Evolutionary conservation across 2,888 invertebrate genomes (phyloP).

Genomic region (Mythimna impura): DNA sequence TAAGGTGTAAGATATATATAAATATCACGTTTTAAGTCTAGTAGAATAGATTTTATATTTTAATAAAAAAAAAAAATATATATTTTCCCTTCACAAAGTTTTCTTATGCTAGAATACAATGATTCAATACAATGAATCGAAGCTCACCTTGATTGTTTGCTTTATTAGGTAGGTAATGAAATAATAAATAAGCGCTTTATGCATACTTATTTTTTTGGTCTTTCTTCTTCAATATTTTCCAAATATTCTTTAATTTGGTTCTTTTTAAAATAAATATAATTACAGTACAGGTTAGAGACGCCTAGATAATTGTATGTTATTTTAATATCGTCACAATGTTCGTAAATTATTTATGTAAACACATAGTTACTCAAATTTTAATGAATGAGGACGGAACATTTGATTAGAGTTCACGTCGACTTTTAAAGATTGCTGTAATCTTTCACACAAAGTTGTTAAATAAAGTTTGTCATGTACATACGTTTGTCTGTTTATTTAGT

Average conservation of each 20-base stretch:
- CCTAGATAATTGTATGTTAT: neutral
- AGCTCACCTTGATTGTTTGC: neutral
- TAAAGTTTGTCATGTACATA: neutral
- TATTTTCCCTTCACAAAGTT: too few species aligned
- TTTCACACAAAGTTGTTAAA: neutral
- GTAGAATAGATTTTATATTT: too few species aligned
- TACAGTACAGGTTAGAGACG: neutral
- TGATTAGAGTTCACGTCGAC: slow-evolving; percentile 19
- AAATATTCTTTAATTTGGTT: neutral
- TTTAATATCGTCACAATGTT: neutral
- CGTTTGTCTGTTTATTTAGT: slow-evolving; percentile 14
- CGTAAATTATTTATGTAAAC: slow-evolving; percentile 3
- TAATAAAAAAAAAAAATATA: too few species aligned
- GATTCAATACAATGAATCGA: neutral
- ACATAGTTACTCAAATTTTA: slow-evolving; percentile 8
- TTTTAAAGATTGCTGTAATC: neutral
- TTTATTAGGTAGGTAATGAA: neutral
- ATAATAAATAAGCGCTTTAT: neutral
- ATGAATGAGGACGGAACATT: slow-evolving; percentile 31
- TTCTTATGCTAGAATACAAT: too few species aligned
- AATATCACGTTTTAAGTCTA: neutral
- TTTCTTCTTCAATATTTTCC: neutral
- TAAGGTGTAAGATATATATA: slow-evolving; percentile 53
- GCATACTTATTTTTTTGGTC: neutral
- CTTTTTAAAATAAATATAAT: neutral